These are phyloP conservation scores for Drosophila tanythrix DNA, from an alignment of 2,888 invertebrate species.

Conservation along the genomic window DNA sequence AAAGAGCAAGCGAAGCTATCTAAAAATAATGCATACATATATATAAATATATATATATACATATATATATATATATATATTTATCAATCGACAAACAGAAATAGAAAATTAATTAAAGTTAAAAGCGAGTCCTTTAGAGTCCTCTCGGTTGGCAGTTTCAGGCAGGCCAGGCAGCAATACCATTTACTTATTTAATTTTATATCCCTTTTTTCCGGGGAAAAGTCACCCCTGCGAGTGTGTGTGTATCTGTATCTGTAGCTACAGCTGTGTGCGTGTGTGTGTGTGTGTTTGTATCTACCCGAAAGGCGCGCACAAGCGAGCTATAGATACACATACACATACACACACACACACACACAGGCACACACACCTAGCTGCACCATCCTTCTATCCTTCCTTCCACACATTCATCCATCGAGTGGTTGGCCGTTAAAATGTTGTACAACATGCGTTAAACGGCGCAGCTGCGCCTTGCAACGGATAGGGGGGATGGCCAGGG, in stretches of 20 bases:
- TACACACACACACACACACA: background rate
- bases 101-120: constrained; percentile 79
- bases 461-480: constrained; percentile 64
- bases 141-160: constrained; percentile 18
- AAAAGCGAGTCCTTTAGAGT: constrained; percentile 31
- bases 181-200: constrained; percentile 45
- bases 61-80: constrained; percentile 1
- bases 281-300: constrained; percentile 10
- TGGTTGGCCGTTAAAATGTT: constrained; percentile 78
- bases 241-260: constrained; percentile 32
- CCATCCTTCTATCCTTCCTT: constrained; percentile 4
- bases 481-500: background rate
- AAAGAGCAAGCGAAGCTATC: background rate
- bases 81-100: constrained; percentile 34
- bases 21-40: constrained; percentile 24
- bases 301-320: no score
- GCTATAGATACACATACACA: constrained; percentile 54
- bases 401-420: constrained; percentile 44
- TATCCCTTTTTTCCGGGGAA: constrained; percentile 59
- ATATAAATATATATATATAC: background rate
- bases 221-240: constrained; percentile 66
- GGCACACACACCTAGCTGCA: constrained; percentile 4
- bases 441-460: constrained; percentile 77
- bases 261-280: constrained; percentile 24
- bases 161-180: constrained; percentile 12